Percentiles rank a stretch among this genome's conserved stretches.
These are phyloP conservation scores for Epizoanthus illoricatus DNA, from an alignment of 92 coral and sea anemone species.

Conservation along the genomic window DNA sequence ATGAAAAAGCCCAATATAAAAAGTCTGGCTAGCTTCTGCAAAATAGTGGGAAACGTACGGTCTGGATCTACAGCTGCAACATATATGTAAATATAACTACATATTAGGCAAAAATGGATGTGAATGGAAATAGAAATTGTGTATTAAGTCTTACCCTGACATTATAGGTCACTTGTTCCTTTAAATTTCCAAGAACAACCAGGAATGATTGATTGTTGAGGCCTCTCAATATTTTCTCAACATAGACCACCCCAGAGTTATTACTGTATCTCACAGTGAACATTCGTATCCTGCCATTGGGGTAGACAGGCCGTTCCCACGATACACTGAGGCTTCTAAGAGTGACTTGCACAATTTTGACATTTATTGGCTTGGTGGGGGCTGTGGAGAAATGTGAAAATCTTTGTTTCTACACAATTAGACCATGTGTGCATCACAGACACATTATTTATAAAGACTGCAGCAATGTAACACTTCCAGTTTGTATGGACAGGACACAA, in stretches of 20 bases:
- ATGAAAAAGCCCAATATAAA: no score
- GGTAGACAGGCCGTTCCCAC: conserved; percentile 17
- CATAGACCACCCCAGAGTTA: neutral
- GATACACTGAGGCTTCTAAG: neutral
- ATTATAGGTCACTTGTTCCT: neutral
- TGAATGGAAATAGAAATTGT: no score
- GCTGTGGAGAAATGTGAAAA: neutral
- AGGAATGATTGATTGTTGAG: conserved; percentile 15
- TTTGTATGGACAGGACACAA: no score
- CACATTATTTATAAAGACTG: neutral
- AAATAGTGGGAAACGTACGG: no score
- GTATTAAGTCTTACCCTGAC: neutral
- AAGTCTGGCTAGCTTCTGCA: no score
- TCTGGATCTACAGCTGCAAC: no score
- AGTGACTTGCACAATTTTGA: conserved; percentile 5
- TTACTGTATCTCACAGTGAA: conserved; percentile 14
- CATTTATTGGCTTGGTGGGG: conserved; percentile 27
- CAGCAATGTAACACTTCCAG: no score
- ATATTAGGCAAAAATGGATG: no score
- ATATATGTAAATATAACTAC: no score
- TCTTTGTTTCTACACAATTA: neutral
- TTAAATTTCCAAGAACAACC: conserved; percentile 12
- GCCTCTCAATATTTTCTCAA: neutral
- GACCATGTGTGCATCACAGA: neutral
- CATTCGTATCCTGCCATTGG: conserved; percentile 28